Conservation (phyloP, 2,888 invertebrate genomes). For the Drosophila paramelanica region DNA sequence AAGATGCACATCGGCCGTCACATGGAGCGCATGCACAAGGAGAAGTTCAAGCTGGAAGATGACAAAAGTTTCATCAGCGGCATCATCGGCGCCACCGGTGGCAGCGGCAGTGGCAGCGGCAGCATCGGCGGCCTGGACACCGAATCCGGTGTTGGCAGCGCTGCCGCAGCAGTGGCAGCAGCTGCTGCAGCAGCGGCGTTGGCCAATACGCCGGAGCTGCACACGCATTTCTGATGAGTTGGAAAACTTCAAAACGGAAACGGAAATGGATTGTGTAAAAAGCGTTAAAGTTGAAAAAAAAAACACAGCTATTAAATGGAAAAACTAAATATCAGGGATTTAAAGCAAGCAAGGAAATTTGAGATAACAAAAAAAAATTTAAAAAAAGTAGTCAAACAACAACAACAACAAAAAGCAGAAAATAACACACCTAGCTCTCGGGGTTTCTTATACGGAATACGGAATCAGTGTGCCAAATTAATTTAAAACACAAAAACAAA, state of each 20-base stretch:
- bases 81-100: constrained; percentile 51
- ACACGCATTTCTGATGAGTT: constrained; percentile 82
- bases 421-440: constrained; percentile 69
- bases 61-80: constrained; percentile 81
- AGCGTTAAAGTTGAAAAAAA: constrained; percentile 9
- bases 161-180: constrained; percentile 53
- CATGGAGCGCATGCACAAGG: constrained; percentile 93
- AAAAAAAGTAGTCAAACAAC: constrained; percentile 19
- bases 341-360: constrained; percentile 26
- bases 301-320: constrained; percentile 41
- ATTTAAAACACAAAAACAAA: constrained; percentile 61
- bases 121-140: constrained; percentile 34
- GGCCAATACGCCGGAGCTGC: constrained; percentile 76
- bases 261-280: constrained; percentile 12
- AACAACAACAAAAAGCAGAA: constrained; percentile 24
- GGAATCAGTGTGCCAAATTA: constrained; percentile 84
- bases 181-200: constrained; percentile 51
- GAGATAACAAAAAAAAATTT: constrained; percentile 35
- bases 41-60: constrained; percentile 86
- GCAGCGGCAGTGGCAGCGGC: constrained; percentile 36
- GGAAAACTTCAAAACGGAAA: not conserved
- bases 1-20: constrained; percentile 94
- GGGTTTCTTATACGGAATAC: constrained; percentile 74
- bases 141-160: constrained; percentile 33
- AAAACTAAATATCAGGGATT: constrained; percentile 67